phyloP scores from a whole-genome alignment of 2,888 invertebrate genomes.

The Acrobasis consociella region DNA sequence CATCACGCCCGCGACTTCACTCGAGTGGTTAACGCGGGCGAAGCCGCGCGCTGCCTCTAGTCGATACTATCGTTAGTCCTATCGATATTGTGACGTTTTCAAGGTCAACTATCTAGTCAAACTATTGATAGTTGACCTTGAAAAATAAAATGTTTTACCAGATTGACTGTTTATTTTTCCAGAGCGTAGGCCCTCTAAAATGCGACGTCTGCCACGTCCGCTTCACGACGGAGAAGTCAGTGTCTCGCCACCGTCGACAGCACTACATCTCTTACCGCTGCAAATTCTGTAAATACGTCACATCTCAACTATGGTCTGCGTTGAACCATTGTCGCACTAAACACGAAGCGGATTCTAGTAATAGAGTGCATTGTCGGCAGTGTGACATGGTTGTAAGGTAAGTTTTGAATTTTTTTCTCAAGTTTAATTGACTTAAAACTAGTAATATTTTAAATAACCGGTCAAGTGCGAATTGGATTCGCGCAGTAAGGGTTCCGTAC shows the following conservation, averaged over 20 bases:
- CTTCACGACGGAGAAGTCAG: constrained; percentile 31
- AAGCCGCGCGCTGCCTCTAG: no score
- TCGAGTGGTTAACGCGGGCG: no score
- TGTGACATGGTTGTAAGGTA: constrained; percentile 46
- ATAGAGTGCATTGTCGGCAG: constrained; percentile 51
- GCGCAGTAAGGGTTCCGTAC: no score
- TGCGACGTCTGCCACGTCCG: constrained; percentile 50
- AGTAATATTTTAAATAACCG: no score
- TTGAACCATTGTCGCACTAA: constrained; percentile 45
- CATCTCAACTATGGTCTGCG: constrained; percentile 38
- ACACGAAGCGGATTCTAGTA: constrained; percentile 40
- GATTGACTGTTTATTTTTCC: constrained; percentile 17
- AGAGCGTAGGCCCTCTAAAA: constrained; percentile 43
- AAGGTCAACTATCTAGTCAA: no score
- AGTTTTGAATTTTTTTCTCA: constrained; percentile 25
- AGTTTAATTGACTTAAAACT: no score
- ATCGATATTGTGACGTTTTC: no score
- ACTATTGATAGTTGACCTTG: no score
- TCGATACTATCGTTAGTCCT: no score
- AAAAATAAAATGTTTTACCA: no score
- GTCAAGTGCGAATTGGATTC: no score
- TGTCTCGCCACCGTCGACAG: constrained; percentile 38
- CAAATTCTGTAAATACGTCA: constrained; percentile 46
- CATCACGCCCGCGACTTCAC: no score
- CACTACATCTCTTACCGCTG: constrained; percentile 52